phyloP scores from a whole-genome alignment of 2,113 vertebrate genomes.

The Sorex araneus region DNA sequence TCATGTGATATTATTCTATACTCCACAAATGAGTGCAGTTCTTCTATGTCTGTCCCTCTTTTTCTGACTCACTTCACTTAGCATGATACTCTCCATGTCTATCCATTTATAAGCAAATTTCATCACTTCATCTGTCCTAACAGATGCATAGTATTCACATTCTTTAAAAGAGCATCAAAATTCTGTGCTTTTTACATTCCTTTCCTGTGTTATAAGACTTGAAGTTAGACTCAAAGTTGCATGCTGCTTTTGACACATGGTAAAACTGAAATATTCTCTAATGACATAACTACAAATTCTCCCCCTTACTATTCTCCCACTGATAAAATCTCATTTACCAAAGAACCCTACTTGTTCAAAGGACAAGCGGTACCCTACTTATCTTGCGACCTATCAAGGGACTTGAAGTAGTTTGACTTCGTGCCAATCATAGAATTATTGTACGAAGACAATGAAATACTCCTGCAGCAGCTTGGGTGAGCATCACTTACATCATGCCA shows the following conservation, averaged over 20 bases:
- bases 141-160: no score
- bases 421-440: not conserved
- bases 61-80: no score
- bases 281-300: not conserved
- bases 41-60: no score
- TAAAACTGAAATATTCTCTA: not conserved
- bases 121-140: no score
- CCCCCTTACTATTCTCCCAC: not conserved
- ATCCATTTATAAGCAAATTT: no score
- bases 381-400: not conserved
- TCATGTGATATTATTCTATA: no score
- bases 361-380: no score
- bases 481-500: not conserved
- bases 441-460: not conserved
- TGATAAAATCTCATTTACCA: not conserved
- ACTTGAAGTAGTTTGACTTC: not conserved
- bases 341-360: no score
- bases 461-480: not conserved
- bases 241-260: not conserved
- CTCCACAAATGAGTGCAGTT: no score
- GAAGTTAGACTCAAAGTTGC: constrained; percentile 1
- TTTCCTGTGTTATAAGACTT: not conserved
- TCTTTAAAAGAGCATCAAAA: not conserved
- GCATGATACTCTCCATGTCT: no score
- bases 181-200: not conserved